Evolutionary conservation across 2,888 invertebrate species (phyloP).

Genomic region (Therioaphis trifolii): DNA sequence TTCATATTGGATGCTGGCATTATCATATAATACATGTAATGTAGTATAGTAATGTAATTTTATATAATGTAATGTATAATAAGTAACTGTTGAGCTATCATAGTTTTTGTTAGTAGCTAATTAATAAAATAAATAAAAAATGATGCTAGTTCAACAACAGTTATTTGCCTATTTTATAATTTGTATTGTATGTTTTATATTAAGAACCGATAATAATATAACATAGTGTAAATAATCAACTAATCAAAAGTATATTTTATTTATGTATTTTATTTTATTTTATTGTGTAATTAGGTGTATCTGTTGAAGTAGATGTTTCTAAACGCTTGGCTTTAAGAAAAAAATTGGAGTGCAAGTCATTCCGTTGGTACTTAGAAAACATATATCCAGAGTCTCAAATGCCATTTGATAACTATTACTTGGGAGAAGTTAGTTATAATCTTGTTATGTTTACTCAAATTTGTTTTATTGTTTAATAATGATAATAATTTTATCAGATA

Average conservation of each 20-base stretch:
- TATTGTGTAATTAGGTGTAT: constrained; percentile 75
- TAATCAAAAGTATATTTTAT: neutral
- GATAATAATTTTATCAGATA: constrained; percentile 74
- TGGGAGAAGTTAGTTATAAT: constrained; percentile 88
- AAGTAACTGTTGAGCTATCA: no score
- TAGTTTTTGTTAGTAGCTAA: no score
- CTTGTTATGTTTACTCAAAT: neutral
- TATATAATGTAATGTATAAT: no score
- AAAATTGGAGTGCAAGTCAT: constrained; percentile 91
- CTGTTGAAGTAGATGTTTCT: constrained; percentile 88
- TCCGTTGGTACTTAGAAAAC: constrained; percentile 97
- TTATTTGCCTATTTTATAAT: no score
- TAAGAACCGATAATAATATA: no score
- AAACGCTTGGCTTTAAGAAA: constrained; percentile 83
- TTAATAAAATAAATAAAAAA: no score
- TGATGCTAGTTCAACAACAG: no score
- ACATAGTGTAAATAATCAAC: no score
- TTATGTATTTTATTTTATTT: constrained; percentile 44
- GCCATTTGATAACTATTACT: constrained; percentile 94
- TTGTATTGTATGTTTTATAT: no score
- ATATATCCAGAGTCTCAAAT: constrained; percentile 98
- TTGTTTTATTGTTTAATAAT: neutral
- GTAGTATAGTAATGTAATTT: no score
- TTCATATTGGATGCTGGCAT: no score
- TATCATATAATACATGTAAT: no score